phyloP scores from a whole-genome alignment of 2,888 invertebrate genomes.

The Yponomeuta sedellus region DNA sequence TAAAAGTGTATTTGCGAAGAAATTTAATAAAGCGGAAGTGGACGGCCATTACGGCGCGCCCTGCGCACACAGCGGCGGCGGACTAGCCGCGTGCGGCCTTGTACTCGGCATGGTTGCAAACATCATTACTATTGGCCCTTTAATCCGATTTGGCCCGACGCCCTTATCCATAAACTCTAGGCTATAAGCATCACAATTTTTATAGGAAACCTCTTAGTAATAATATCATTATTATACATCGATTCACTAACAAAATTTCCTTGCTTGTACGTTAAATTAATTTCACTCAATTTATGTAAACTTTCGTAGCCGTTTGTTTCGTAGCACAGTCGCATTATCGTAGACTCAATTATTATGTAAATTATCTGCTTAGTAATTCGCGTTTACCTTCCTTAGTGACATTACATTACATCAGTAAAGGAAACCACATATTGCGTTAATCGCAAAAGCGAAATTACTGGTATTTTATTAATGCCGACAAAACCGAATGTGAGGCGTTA shows the following conservation, averaged over 20 bases:
- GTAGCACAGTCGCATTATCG: constrained; percentile 7
- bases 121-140: constrained; percentile 6
- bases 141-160: constrained; percentile 1
- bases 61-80: constrained; percentile 41
- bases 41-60: constrained; percentile 59
- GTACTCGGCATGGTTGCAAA: background rate
- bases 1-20: constrained; percentile 76
- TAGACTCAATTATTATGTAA: constrained; percentile 8
- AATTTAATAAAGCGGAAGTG: constrained; percentile 76
- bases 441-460: background rate
- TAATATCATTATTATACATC: background rate
- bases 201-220: background rate
- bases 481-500: background rate
- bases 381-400: background rate
- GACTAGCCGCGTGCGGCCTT: constrained; percentile 39
- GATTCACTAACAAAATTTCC: background rate
- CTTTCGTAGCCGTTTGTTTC: constrained; percentile 10
- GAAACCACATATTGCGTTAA: background rate
- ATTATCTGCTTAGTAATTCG: background rate
- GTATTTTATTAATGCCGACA: background rate
- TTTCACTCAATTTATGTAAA: background rate
- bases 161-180: background rate
- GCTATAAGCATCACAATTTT: background rate
- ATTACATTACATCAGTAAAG: background rate
- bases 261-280: background rate